phyloP scores from a whole-genome alignment of 2,888 invertebrate species.

The Molorchus minor region DNA sequence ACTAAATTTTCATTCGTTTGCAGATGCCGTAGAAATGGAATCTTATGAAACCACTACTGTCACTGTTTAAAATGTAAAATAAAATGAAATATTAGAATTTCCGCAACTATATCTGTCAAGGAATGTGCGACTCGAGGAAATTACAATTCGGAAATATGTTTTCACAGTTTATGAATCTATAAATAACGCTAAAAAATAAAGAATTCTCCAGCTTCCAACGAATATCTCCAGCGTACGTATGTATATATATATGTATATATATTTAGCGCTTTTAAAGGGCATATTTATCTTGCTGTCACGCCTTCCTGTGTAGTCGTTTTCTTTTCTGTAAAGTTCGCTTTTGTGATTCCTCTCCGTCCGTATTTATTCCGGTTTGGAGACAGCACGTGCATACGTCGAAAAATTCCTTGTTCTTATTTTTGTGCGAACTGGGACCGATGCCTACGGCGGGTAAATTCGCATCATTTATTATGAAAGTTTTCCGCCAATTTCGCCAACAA shows the following conservation, averaged over 20 bases:
- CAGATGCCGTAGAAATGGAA: no score
- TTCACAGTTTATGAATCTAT: constrained; percentile 43
- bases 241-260: constrained; percentile 32
- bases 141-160: constrained; percentile 19
- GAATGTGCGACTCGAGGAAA: constrained; percentile 25
- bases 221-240: constrained; percentile 41
- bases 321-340: constrained; percentile 57
- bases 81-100: no score
- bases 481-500: constrained; percentile 17
- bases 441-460: constrained; percentile 21
- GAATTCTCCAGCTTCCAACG: constrained; percentile 43
- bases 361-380: constrained; percentile 52
- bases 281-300: constrained; percentile 56
- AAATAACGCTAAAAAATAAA: constrained; percentile 46
- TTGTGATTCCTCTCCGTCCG: constrained; percentile 57
- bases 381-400: constrained; percentile 50
- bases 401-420: constrained; percentile 22
- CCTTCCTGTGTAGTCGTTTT: constrained; percentile 53
- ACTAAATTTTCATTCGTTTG: no score
- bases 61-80: no score
- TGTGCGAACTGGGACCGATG: constrained; percentile 9
- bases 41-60: no score
- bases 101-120: constrained; percentile 24
- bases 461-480: constrained; percentile 21
- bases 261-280: constrained; percentile 54